These are phyloP conservation scores for Sinocyclocheilus rhinocerous DNA, from an alignment of 2,113 vertebrate genomes.

Conservation along the genomic window DNA sequence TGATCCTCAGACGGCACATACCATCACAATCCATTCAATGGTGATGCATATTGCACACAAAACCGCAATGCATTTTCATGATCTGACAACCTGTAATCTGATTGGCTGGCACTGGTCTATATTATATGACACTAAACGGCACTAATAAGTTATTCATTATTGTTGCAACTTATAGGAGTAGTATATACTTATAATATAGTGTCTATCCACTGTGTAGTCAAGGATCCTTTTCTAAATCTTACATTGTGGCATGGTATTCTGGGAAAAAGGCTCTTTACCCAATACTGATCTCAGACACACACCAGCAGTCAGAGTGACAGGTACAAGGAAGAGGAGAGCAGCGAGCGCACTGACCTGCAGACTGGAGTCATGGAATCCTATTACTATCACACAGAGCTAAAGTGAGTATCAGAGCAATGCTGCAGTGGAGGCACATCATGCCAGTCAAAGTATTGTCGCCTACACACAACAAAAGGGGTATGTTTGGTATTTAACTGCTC, in stretches of 20 bases:
- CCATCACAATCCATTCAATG: background rate
- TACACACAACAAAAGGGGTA: slow-evolving; percentile 5
- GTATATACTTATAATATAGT: background rate
- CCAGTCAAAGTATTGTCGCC: background rate
- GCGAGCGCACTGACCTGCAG: slow-evolving; percentile 21
- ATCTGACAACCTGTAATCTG: background rate
- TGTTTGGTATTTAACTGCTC: background rate
- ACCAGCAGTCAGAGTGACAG: slow-evolving; percentile 55
- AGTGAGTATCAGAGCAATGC: slow-evolving; percentile 17
- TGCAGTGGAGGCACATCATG: background rate
- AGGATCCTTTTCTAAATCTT: background rate
- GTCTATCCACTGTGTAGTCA: background rate
- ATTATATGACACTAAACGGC: background rate
- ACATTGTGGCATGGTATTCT: background rate
- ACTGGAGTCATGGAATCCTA: slow-evolving; percentile 33
- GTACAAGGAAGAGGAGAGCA: slow-evolving; percentile 26
- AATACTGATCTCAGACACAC: slow-evolving; percentile 54
- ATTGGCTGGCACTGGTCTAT: background rate
- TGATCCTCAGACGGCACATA: background rate
- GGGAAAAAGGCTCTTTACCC: slow-evolving; percentile 33
- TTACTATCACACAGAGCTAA: slow-evolving; percentile 35
- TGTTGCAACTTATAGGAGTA: background rate
- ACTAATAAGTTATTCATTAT: background rate
- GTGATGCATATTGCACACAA: background rate
- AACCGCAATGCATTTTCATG: background rate